Evolutionary conservation across 64 coral and sea anemone genomes (phyloP), one percentile per base, ranked within the genome.

Genomic region (Actinia equina): DNA sequence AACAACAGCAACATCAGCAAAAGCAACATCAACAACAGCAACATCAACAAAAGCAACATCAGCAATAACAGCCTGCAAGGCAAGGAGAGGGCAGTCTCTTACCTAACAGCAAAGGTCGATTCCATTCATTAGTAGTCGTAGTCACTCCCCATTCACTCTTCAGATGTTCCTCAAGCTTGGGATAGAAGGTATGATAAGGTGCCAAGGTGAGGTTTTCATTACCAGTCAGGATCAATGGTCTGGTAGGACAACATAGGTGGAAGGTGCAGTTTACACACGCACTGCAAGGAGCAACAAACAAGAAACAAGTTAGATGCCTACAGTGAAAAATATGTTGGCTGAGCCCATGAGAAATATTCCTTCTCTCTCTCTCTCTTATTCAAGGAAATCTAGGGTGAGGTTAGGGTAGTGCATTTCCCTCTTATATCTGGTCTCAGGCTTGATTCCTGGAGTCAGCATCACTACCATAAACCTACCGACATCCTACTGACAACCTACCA

Each of bases 31-130:
- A 63, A 63, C 60, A 17, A 63, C 60, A 63, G 0, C 17, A 63
- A 63, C 60, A 63, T 14, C 17, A 63, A 63, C 60, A 63, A 18
- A 1, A 63, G 19, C 60, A 2, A 63, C 60, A 0, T 18, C 14
- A 63, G 18, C 5, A 65, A 65, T 13, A 65, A 65, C 19, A 3
- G 8, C 62, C 55, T 57, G 15, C 55, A 57, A 12, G 55, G 11
- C 13, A 57, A 65, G 22, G 18, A 65, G 3, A 65, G 62, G 6
- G 20, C 77, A 43, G 5, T 43, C 77, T 23, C 95, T 88, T 55
- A 99, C 97, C 97, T 22, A 99, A 88, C n/a, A 99, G 57, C 77
- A 99, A 85, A n/a, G 97, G 97, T 45, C 95, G 92, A 52, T 99
- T 95, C 97, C 97, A 99, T 49, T 93, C 82, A 52, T 99, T 95